Conservation (phyloP, 2,797 vertebrate genomes). For the Craterocephalus amniculus region DNA sequence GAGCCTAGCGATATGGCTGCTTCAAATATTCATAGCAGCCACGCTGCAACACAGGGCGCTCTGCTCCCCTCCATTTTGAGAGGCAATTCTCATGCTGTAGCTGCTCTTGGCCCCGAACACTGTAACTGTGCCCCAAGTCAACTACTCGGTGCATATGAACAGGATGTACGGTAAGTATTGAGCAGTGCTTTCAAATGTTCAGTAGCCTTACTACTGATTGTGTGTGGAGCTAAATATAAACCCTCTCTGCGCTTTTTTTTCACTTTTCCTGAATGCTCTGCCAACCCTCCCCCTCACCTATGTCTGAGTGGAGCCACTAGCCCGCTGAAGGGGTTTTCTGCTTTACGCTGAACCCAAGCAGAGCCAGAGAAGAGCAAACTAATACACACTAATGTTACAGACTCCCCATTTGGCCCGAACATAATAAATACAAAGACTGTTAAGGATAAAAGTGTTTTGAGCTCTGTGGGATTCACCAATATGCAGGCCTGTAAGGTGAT, state of each 20-base stretch:
- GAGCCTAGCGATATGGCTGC: conserved; percentile 70
- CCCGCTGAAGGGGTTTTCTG: conserved; percentile 46
- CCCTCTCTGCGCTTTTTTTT: conserved; percentile 42
- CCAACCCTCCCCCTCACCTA: conserved; percentile 41
- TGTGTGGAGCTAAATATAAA: conserved; percentile 68
- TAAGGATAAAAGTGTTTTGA: conserved; percentile 27
- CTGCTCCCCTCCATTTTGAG: conserved; percentile 75
- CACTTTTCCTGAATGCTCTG: conserved; percentile 37
- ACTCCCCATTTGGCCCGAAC: conserved; percentile 27
- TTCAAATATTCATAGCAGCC: conserved; percentile 80
- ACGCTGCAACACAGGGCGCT: conserved; percentile 57
- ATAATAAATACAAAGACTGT: conserved; percentile 39
- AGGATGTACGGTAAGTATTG: conserved; percentile 39
- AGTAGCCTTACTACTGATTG: conserved; percentile 46
- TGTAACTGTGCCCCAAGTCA: conserved; percentile 48
- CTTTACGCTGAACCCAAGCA: conserved; percentile 51
- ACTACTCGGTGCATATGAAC: conserved; percentile 49
- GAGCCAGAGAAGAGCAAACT: conserved; percentile 34
- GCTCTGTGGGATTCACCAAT: conserved; percentile 30
- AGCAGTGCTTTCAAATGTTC: conserved; percentile 42
- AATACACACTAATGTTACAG: conserved; percentile 44
- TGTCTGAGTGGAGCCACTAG: conserved; percentile 42
- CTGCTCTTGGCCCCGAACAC: conserved; percentile 47
- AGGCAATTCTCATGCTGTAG: conserved; percentile 56
- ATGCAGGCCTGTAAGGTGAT: conserved; percentile 36